phyloP scores from a whole-genome alignment of 2,113 vertebrate genomes.

The Chlamydotis undulata region DNA sequence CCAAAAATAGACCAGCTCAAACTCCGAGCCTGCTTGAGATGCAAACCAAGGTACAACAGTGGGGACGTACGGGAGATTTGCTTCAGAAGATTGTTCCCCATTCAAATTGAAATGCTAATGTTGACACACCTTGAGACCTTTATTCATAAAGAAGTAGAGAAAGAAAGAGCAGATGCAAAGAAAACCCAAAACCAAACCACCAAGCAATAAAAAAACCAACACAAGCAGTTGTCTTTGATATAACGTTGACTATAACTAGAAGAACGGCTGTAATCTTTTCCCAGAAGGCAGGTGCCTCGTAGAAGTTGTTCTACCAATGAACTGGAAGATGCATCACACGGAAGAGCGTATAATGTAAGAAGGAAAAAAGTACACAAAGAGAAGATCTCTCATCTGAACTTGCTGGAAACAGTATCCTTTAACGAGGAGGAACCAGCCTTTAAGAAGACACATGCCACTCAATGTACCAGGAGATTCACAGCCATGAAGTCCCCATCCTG shows the following conservation, averaged over 20 bases:
- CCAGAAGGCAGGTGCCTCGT: background rate
- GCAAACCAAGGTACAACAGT: background rate
- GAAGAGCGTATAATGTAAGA: accelerated
- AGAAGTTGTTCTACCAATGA: background rate
- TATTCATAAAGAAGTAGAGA: background rate
- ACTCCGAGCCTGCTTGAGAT: background rate
- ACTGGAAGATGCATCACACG: background rate
- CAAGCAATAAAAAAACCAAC: background rate
- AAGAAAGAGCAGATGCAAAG: background rate
- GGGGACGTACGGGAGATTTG: background rate
- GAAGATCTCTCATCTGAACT: background rate
- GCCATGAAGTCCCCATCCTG: background rate
- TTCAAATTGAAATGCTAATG: background rate
- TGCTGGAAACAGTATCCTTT: background rate
- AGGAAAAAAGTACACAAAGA: background rate
- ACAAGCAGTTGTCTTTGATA: background rate
- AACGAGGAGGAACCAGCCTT: background rate
- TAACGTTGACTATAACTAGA: background rate
- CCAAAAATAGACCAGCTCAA: background rate
- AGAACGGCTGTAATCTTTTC: background rate
- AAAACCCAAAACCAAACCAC: background rate
- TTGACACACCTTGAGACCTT: background rate
- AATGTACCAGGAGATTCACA: background rate
- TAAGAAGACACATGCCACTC: background rate
- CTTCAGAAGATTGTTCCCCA: background rate